Conservation (phyloP, 2,113 vertebrate species). For the Opisthocomus hoazin region DNA sequence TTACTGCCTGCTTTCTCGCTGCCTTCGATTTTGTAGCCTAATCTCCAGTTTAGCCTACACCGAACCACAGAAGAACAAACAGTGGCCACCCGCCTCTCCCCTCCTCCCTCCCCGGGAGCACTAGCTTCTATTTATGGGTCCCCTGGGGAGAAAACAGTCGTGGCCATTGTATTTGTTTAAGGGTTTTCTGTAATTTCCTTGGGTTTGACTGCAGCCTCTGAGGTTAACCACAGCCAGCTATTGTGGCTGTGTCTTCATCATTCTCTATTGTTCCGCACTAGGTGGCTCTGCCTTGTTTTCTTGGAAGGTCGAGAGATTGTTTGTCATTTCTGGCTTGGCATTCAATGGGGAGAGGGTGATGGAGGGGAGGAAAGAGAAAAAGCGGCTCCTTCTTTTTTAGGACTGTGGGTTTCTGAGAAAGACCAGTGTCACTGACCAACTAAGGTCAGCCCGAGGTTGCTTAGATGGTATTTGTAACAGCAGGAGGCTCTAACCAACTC, state of each 20-base stretch:
- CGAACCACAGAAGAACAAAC: slow-evolving; percentile 15
- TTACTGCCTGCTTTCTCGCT: background rate
- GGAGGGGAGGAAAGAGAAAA: background rate
- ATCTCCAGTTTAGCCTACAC: background rate
- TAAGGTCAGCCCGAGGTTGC: slow-evolving; percentile 3
- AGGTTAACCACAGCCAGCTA: slow-evolving; percentile 56
- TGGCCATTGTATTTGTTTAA: slow-evolving; percentile 51
- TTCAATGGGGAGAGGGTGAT: background rate
- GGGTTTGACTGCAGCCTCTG: slow-evolving; percentile 51
- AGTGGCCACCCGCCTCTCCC: background rate
- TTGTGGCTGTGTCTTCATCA: slow-evolving; percentile 23
- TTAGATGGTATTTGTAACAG: background rate
- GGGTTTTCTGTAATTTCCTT: slow-evolving; percentile 61
- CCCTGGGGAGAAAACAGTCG: slow-evolving; percentile 33
- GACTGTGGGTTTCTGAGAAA: slow-evolving; percentile 37
- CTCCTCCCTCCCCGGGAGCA: slow-evolving; percentile 4
- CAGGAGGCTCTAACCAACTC: background rate
- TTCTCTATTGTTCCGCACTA: slow-evolving; percentile 15
- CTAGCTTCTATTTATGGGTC: slow-evolving; percentile 43
- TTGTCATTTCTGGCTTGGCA: background rate
- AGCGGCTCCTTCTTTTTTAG: slow-evolving; percentile 17
- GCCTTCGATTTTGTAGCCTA: background rate
- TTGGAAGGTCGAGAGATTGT: slow-evolving; percentile 14
- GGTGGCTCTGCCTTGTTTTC: slow-evolving; percentile 41
- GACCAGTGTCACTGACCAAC: background rate